Conservation (phyloP, 1,140 invertebrate genomes). For the Drusus annulatus region DNA sequence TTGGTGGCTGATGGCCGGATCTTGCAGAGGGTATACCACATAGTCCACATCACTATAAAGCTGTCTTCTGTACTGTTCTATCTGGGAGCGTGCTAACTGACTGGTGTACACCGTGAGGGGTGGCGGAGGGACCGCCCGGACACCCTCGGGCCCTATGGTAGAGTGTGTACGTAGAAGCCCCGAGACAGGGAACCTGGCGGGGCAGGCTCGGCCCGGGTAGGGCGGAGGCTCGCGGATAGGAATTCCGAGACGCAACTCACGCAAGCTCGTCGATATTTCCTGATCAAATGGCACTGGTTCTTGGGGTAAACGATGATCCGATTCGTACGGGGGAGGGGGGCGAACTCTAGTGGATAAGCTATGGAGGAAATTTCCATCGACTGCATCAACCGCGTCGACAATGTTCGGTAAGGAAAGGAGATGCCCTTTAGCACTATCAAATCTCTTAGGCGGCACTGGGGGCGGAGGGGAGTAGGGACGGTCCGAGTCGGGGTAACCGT, state of each 20-base stretch:
- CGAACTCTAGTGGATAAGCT: slow-evolving; percentile 28
- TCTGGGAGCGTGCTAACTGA: slow-evolving; percentile 82
- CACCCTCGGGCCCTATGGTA: slow-evolving; percentile 63
- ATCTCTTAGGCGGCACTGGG: slow-evolving; percentile 76
- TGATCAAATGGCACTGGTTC: slow-evolving; percentile 30
- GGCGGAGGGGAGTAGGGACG: slow-evolving; percentile 69
- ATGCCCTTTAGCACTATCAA: slow-evolving; percentile 71
- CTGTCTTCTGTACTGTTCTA: slow-evolving; percentile 89
- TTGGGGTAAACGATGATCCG: slow-evolving; percentile 30
- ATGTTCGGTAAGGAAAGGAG: slow-evolving; percentile 68
- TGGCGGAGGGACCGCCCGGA: slow-evolving; percentile 71
- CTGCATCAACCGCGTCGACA: slow-evolving; percentile 35
- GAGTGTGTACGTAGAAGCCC: slow-evolving; percentile 63
- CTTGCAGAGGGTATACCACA: slow-evolving; percentile 90
- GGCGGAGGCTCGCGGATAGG: slow-evolving; percentile 53
- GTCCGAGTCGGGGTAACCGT: slow-evolving; percentile 67
- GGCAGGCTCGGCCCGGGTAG: slow-evolving; percentile 47
- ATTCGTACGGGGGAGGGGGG: slow-evolving; percentile 47
- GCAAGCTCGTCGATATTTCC: slow-evolving; percentile 46
- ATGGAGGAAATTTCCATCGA: slow-evolving; percentile 29
- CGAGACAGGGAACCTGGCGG: slow-evolving; percentile 42
- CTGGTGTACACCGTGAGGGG: slow-evolving; percentile 77
- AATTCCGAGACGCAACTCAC: slow-evolving; percentile 51
- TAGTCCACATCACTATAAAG: slow-evolving; percentile 92
- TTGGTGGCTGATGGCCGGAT: slow-evolving; percentile 89